These are phyloP conservation scores for Neoscelio sp. DNA, from an alignment of 2,888 invertebrate species.

Conservation along the genomic window DNA sequence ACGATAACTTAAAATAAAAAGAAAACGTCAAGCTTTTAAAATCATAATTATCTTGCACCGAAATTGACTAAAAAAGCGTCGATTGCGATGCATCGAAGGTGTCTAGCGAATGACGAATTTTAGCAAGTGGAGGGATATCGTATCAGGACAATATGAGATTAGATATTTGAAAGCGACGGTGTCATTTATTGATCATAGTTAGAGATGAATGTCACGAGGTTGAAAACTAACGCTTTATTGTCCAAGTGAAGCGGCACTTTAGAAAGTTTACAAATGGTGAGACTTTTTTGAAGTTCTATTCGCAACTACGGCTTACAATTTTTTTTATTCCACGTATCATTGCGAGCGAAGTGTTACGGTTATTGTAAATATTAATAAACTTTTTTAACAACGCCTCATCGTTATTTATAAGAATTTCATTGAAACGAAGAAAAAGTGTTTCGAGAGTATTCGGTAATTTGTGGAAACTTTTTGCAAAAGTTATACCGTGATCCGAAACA, in stretches of 20 bases:
- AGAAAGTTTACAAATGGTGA: slow-evolving; percentile 17
- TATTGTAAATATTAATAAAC: background rate
- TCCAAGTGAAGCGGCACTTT: background rate
- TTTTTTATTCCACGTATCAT: too few species aligned
- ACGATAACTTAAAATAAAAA: too few species aligned
- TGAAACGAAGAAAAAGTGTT: background rate
- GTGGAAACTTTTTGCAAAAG: too few species aligned
- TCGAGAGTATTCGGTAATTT: too few species aligned
- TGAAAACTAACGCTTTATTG: slow-evolving; percentile 3
- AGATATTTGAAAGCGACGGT: slow-evolving; percentile 9
- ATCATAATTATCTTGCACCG: too few species aligned
- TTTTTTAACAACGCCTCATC: background rate
- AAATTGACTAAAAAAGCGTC: background rate
- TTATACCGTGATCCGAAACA: too few species aligned
- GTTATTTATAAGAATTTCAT: background rate
- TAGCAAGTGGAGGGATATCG: slow-evolving; percentile 4
- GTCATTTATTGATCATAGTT: background rate
- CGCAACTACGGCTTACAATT: too few species aligned
- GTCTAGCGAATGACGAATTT: background rate
- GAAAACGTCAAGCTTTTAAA: too few species aligned
- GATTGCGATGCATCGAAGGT: background rate
- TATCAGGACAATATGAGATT: slow-evolving; percentile 3
- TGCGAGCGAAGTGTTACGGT: background rate
- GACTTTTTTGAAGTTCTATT: background rate
- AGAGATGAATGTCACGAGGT: background rate